These are phyloP conservation scores for Vanessa tameamea DNA, from an alignment of 1,140 invertebrate species.

Conservation along the genomic window DNA sequence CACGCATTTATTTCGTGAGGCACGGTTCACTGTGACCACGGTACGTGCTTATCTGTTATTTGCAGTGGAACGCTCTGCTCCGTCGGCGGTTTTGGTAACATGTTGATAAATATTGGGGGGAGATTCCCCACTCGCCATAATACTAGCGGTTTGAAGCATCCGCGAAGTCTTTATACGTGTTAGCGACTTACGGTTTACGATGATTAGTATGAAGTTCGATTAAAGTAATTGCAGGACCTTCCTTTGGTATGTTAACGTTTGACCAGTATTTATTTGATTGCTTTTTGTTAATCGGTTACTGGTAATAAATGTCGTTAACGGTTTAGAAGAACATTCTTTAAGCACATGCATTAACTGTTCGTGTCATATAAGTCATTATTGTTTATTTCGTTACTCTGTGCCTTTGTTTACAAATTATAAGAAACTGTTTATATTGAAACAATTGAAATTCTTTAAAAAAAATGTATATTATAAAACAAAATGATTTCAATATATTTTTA, in stretches of 20 bases:
- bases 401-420: not conserved
- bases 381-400: not conserved
- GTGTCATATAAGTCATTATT: not conserved
- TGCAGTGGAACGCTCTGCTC: constrained; percentile 59
- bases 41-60: constrained; percentile 76
- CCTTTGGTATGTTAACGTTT: constrained; percentile 13
- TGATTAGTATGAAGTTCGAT: constrained; percentile 31
- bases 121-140: constrained; percentile 25
- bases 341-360: not conserved
- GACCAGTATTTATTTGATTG: constrained; percentile 22
- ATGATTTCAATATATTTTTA: too few relatives aligned
- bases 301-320: constrained; percentile 20
- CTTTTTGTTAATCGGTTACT: constrained; percentile 19
- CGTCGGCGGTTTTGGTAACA: constrained; percentile 56
- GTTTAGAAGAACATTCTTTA: constrained; percentile 8
- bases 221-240: constrained; percentile 19
- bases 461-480: too few relatives aligned
- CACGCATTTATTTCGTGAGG: constrained; percentile 72
- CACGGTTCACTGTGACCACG: constrained; percentile 63
- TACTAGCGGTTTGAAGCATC: constrained; percentile 7
- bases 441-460: too few relatives aligned
- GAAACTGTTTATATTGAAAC: not conserved
- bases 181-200: constrained; percentile 12
- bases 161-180: constrained; percentile 22
- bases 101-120: constrained; percentile 71